Base-by-base conservation (phyloP, 1,140 invertebrate genomes). In the Magallana gigas region DNA sequence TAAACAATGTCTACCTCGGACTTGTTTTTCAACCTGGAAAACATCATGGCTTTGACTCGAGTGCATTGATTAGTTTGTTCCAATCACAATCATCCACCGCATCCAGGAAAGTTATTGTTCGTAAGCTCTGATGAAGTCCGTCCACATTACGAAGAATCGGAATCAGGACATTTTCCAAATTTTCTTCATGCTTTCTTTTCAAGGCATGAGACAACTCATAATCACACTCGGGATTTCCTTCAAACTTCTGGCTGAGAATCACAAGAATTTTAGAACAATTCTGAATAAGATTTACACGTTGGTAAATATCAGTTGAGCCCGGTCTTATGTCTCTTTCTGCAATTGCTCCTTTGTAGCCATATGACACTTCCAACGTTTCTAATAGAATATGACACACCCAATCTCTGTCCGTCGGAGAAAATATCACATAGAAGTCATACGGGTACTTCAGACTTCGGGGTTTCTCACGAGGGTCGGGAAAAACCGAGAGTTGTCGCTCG, bases 361-460 rank as follows among this genome's bases (percentile, higher is more conserved):
- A 88, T 8, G 83, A 60, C 3, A 59, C 84, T 59, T 88, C 87
- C 48, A 88, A 57, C 23, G 81, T 85, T 59, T 85, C 68, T 18
- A 88, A 36, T 12, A 88, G 36, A 11, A 84, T 81, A 18, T 88
- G 85, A 18, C 76, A 85, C 16, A 88, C 87, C 87, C 87, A 88
- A 1, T 88, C 87, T 83, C 59, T 88, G 59, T 88, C 83, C 8
- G 36, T 58, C 57, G 58, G 64, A 18, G 59, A 56, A 57, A 85
- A 88, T 12, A 88, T 64, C 11, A 88, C 76, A 57, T 82, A 88
- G 60, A 88, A 88, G 29, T 88, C 87, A 18, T 82, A 88, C 56
- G 80, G 84, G 29, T 60, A 88, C n/a, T 36, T 62, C 0, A 80
- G 36, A 62, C 68, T 88, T 82, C 87, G 58, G 3, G 87, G 68